Base-by-base conservation (phyloP, 2,797 vertebrate species). In the Acomys russatus region DNA sequence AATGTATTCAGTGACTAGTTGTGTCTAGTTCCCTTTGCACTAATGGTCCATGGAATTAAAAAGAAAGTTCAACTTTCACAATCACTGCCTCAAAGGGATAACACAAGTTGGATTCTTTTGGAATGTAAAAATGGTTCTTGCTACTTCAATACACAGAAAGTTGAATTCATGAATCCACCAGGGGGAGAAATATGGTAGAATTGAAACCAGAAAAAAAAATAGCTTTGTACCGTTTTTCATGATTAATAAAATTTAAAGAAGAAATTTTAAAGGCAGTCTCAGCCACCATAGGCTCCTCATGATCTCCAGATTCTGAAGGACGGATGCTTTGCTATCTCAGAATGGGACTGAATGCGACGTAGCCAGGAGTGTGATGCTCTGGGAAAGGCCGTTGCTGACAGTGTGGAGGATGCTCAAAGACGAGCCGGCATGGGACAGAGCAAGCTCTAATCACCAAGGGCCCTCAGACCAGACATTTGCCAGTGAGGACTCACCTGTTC, bases 11-110 rank as follows among this genome's bases (percentile, higher is more conserved):
- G 98, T 99, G 99, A 99, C 98, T 98, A 98, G 98, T 98, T 98
- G 98, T 98, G 98, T 98, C 98, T 99, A 98, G 98, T 98, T 99
- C 97, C 98, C 99, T 98, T 98, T 99, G 99, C 98, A 99, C 98
- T 98, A 98, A 98, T 97, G 98, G 98, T 98, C 98, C 99, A 98
- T 98, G 98, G 97, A 99, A 98, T 98, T 54, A 94, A 98, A 98
- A 98, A 98, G 95, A 97, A 92, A 99, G 95, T 97, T 97, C 97
- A 98, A 98, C 98, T 98, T 99, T 99, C 98, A 99, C 98, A 99
- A 99, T 99, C 99, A 99, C 99, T 99, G 99, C 98, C 99, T 99
- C 98, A 98, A 98, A 98, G 97, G 98, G 98, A 98, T 97, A 98
- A 98, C 96, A 97, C 97, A 59, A 76, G 96, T 98, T 98, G 98